phyloP scores from a whole-genome alignment of 2,113 vertebrate species.

The Malurus elegans region DNA sequence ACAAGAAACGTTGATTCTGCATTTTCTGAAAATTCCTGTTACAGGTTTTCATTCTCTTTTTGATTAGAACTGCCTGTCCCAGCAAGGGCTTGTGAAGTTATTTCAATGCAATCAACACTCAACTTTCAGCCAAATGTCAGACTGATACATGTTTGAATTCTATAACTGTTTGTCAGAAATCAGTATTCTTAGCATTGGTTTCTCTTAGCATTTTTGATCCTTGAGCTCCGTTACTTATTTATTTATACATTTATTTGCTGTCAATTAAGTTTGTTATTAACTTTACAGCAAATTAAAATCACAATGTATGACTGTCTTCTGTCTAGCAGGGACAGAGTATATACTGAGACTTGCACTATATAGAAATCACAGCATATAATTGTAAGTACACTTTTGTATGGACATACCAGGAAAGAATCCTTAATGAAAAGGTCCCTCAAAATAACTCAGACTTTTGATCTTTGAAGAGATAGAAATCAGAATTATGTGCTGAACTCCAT shows the following conservation, averaged over 20 bases:
- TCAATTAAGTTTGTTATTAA: neutral
- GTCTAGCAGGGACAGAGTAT: neutral
- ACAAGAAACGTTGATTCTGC: neutral
- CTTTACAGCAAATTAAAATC: neutral
- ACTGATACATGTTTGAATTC: neutral
- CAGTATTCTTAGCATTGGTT: neutral
- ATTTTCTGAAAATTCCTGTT: neutral
- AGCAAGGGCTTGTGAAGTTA: neutral
- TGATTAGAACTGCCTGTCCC: neutral
- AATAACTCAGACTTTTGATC: neutral
- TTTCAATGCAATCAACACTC: neutral
- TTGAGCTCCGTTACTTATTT: neutral
- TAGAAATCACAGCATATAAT: neutral
- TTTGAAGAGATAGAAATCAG: neutral
- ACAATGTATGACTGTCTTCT: neutral
- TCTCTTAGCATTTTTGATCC: neutral
- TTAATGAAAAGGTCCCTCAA: neutral
- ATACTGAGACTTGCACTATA: neutral
- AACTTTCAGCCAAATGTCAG: conserved; percentile 2
- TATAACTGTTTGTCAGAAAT: neutral
- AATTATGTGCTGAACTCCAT: neutral
- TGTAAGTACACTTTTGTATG: neutral
- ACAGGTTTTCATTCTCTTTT: neutral
- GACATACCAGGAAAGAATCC: neutral
- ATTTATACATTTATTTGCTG: neutral